Evolutionary conservation across 2,797 vertebrate species (phyloP), one percentile per base, ranked within the genome.

Genomic region (Enteromius fasciolatus): DNA sequence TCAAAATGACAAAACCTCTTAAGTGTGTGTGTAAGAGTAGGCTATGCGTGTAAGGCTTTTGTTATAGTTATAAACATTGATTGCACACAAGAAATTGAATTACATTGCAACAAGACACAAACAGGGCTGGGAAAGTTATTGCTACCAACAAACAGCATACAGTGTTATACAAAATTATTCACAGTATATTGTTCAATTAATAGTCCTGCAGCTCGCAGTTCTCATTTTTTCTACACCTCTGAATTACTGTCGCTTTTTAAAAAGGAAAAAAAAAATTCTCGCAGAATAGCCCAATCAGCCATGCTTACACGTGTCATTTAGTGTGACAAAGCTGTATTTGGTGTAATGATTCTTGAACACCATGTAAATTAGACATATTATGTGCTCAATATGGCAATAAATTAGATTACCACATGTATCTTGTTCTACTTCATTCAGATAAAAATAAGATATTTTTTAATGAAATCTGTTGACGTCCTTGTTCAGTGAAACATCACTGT

Each of bases 81-180:
- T 94, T 88, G 87, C 67, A 78, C 87, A 89, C 87, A 87, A 90
- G 67, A 86, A 90, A 90, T 85, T 82, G 86, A 94, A 87, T 89
- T 90, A 88, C 69, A 46, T 86, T 90, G 89, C 90, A 92, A 90
- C 87, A 88, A 90, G 86, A 84, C 75, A 80, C 78, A 85, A 61
- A 92, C 89, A 90, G 72, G 48, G 69, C 78, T 87, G 87, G 78
- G 84, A 87, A 70, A 83, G 33, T 41, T 36, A 54, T 57, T 28
- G 66, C 72, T 52, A 28, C 39, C 78, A 39, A 70, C 81, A 28
- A 44, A 39, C 12, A 44, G 4, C 20, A 63, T 8, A 7, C 2
- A 8, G 6, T 66, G 12, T 64, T 23, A 44, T 14, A 76, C 73
- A 39, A 70, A 36, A 46, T 7, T 10, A n/a, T 28, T n/a, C 3